Evolutionary conservation across 1,140 invertebrate species (phyloP).

Genomic region (Halictus rubicundus): DNA sequence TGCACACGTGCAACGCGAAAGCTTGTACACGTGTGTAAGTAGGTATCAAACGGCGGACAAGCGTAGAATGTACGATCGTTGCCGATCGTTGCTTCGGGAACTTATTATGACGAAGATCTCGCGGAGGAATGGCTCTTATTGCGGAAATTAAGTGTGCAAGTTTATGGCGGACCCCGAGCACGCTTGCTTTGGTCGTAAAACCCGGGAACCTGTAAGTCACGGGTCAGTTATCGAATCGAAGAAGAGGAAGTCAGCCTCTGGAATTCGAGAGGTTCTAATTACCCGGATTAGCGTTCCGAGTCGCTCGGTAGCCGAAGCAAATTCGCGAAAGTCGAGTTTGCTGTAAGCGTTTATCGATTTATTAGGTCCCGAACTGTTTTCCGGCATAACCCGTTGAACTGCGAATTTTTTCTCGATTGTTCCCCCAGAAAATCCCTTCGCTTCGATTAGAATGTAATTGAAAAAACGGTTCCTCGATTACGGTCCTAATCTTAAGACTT

Average conservation of each 20-base stretch:
- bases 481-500: too few species aligned
- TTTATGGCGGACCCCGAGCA: neutral
- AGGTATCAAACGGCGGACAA: neutral
- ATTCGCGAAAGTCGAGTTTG: too few species aligned
- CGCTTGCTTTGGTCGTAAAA: neutral
- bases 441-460: too few species aligned
- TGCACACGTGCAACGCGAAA: neutral
- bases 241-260: neutral
- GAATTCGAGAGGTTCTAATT: neutral
- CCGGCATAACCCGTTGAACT: too few species aligned
- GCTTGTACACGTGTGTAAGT: neutral
- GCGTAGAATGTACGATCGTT: neutral
- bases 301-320: too few species aligned
- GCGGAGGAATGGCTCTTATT: neutral
- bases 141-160: neutral
- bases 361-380: too few species aligned
- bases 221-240: neutral
- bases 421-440: too few species aligned
- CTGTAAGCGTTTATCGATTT: too few species aligned
- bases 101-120: slow-evolving; percentile 6
- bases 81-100: neutral
- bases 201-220: neutral
- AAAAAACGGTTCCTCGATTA: too few species aligned
- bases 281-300: too few species aligned
- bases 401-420: too few species aligned